These are phyloP conservation scores for Drosophila neonasuta DNA, from an alignment of 2,888 invertebrate species.

Conservation along the genomic window DNA sequence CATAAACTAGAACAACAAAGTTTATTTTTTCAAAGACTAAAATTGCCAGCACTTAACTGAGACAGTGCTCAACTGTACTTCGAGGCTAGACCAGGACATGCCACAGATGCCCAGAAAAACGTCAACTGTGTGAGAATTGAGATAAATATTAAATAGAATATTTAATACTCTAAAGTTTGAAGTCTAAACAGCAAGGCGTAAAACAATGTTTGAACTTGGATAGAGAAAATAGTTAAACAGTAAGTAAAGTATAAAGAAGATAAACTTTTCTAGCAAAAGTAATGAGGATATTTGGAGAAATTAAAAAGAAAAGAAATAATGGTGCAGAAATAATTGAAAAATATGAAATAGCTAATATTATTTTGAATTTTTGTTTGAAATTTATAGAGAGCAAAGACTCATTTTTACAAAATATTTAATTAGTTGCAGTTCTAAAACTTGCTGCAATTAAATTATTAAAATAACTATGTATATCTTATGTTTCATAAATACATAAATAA, in stretches of 20 bases:
- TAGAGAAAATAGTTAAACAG: too few relatives aligned
- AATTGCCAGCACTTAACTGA: conserved; percentile 72
- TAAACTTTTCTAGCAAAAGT: not conserved
- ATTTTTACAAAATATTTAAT: too few relatives aligned
- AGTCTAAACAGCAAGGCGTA: not conserved
- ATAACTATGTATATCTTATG: too few relatives aligned
- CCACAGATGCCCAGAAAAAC: conserved; percentile 28
- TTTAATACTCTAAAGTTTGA: conserved; percentile 7
- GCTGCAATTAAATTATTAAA: too few relatives aligned
- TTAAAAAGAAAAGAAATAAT: not conserved
- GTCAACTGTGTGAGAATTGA: conserved; percentile 12
- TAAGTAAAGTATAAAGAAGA: not conserved
- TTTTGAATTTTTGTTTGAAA: too few relatives aligned
- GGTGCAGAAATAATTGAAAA: too few relatives aligned
- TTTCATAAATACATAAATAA: too few relatives aligned
- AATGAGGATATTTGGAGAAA: not conserved
- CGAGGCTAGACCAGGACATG: conserved; percentile 21
- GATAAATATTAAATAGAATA: not conserved
- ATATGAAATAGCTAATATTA: too few relatives aligned
- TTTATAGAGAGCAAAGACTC: too few relatives aligned
- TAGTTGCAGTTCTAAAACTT: too few relatives aligned
- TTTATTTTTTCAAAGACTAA: conserved; percentile 54
- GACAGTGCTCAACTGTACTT: conserved; percentile 60
- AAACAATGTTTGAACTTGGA: too few relatives aligned
- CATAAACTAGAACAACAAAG: conserved; percentile 31